Base-by-base conservation (phyloP, 2,797 vertebrate species). In the Helarctos malayanus region DNA sequence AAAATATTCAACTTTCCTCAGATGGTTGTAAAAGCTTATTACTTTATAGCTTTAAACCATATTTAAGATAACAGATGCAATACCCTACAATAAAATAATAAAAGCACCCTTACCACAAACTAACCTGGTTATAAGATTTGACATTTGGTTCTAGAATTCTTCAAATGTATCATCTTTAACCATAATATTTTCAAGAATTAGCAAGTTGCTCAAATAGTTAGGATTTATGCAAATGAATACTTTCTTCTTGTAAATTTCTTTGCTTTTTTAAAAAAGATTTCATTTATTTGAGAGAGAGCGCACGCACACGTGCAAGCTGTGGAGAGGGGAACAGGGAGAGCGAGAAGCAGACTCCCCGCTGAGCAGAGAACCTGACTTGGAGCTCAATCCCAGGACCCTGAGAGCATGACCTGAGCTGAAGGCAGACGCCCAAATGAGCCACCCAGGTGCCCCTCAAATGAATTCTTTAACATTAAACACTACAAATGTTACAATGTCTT, bases 51-150 rank as follows among this genome's bases (percentile, higher is more conserved):
- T 47, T 96, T 94, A 89, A 49, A 38, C 83, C 56, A 35, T 59
- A 89, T 57, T 23, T 93, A 92, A 32, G 57, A 90, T 49, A 38
- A 93, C 10, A 76, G 3, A 94, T 49, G 21, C 45, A 21, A 23
- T 4, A 84, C 81, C 97, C 93, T 84, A 63, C 54, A n/a, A 83
- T 65, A 61, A 92, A 95, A 92, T 19, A 86, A 45, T 47, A 25
- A 92, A 94, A 5, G 21, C 11, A 27, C 29, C 15, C 75, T 92
- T 82, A 65, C 5, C 71, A 88, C 35, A 79, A 54, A 81, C 56
- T 25, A 75, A 57, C 75, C 59, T 82, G 57, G 14, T 91, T 80
- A 23, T 83, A 76, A 69, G 82, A 91, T 91, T 94, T 91, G 41
- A 69, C 86, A 56, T 59, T 79, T 14, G 4, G 6, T 83, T 86